These are phyloP conservation scores for Sylvia atricapilla DNA, from an alignment of 2,113 vertebrate species.

Conservation along the genomic window DNA sequence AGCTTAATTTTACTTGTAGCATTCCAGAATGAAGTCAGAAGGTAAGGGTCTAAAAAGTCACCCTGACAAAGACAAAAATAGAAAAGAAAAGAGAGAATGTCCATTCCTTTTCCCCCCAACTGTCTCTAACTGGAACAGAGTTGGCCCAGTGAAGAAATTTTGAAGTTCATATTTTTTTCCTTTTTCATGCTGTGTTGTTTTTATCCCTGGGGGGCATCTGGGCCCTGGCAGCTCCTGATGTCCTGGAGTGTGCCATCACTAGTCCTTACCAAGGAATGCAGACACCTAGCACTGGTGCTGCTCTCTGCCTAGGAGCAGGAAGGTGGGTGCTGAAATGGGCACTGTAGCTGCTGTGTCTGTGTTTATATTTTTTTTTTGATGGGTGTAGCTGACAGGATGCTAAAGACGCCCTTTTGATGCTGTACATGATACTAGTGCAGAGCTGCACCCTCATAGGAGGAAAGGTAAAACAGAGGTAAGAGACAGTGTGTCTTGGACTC, in stretches of 20 bases:
- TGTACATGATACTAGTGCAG: rapidly evolving
- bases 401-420: neutral
- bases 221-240: neutral
- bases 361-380: neutral
- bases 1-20: neutral
- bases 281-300: neutral
- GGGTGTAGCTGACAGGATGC: neutral
- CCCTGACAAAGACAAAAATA: neutral
- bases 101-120: rapidly evolving
- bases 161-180: neutral
- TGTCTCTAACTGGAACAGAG: neutral
- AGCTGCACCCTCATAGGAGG: neutral
- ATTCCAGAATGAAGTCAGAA: conserved; percentile 1
- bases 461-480: neutral
- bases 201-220: neutral
- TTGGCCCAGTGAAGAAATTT: neutral
- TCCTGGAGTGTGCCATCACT: neutral
- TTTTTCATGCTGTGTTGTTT: neutral
- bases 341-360: neutral
- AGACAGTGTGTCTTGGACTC: neutral
- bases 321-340: neutral
- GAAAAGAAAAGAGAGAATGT: neutral
- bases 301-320: neutral
- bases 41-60: neutral
- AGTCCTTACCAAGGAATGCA: neutral